Evolutionary conservation across 2,888 invertebrate genomes (phyloP).

Genomic region (Stenchaetothrips biformis): DNA sequence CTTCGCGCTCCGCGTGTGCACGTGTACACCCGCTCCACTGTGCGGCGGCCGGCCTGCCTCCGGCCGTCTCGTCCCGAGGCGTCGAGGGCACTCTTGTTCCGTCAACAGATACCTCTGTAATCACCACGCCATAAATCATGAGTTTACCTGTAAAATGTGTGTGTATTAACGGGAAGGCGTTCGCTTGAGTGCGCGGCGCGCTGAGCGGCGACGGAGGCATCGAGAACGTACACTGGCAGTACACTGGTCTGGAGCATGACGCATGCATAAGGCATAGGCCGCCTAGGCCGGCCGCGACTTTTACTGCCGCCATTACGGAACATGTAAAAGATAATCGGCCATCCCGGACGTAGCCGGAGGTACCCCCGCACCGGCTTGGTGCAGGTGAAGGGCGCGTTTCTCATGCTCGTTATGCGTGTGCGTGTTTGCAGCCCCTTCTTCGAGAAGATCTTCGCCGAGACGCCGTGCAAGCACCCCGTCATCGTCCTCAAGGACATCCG

Average conservation of each 20-base stretch:
- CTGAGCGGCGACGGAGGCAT: not conserved
- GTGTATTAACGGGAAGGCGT: constrained; percentile 18
- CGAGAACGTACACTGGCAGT: not conserved
- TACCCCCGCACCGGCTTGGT: not conserved
- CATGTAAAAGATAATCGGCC: constrained; percentile 23
- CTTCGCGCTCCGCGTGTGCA: too few species aligned
- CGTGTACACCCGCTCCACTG: not conserved
- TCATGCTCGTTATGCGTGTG: constrained; percentile 29
- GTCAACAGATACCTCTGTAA: constrained; percentile 8
- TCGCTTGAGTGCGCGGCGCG: not conserved
- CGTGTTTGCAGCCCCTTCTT: constrained; percentile 73
- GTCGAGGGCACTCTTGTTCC: not conserved
- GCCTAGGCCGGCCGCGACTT: not conserved
- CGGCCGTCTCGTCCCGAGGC: not conserved
- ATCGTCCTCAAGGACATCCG: constrained; percentile 86
- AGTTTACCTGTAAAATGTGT: constrained; percentile 23
- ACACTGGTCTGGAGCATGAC: not conserved
- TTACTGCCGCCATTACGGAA: constrained; percentile 15
- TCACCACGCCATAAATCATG: constrained; percentile 14
- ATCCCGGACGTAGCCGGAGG: not conserved
- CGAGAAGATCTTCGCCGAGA: constrained; percentile 81
- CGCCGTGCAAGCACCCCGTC: constrained; percentile 89
- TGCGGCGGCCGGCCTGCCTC: not conserved
- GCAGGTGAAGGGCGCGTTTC: not conserved
- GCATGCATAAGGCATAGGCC: not conserved